Percentiles rank a stretch among this genome's conserved stretches.
Conservation (phyloP, 2,888 invertebrate species). For the Polydrusus pterygomalis region DNA sequence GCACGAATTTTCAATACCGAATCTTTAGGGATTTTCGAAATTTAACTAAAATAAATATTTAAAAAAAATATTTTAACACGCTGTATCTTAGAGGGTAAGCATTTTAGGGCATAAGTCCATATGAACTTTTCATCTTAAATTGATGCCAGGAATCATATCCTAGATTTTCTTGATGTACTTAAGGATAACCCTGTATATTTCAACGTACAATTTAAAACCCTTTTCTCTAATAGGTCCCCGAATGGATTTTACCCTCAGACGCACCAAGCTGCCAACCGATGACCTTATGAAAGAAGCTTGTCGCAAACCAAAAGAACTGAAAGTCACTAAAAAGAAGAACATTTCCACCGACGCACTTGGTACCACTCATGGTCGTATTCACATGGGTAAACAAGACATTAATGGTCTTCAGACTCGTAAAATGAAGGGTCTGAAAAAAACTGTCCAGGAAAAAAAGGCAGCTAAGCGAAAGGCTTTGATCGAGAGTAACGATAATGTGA, state of each 20-base stretch:
- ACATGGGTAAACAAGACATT: constrained; percentile 93
- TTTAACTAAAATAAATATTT: too few relatives aligned
- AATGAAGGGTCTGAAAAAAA: constrained; percentile 90
- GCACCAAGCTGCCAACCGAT: constrained; percentile 92
- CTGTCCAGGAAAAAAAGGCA: constrained; percentile 80
- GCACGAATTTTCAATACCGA: too few relatives aligned
- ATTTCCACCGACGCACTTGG: constrained; percentile 91
- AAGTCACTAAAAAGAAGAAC: constrained; percentile 92
- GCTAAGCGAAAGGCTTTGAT: constrained; percentile 56
- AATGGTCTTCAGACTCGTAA: constrained; percentile 90
- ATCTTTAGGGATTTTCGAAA: too few relatives aligned
- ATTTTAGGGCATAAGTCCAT: too few relatives aligned
- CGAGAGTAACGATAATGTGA: constrained; percentile 54
- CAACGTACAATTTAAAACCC: background rate
- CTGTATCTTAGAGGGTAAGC: too few relatives aligned
- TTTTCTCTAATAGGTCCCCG: constrained; percentile 81
- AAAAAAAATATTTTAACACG: too few relatives aligned
- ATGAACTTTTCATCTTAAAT: too few relatives aligned
- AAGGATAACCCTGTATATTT: too few relatives aligned
- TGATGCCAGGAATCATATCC: too few relatives aligned
- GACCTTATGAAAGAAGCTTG: constrained; percentile 90
- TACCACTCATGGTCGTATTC: constrained; percentile 91
- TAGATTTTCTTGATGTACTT: too few relatives aligned
- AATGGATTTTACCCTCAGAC: constrained; percentile 88
- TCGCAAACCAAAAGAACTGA: constrained; percentile 85